Base-by-base conservation (phyloP, 2,113 vertebrate species). In the Dipodomys merriami region DNA sequence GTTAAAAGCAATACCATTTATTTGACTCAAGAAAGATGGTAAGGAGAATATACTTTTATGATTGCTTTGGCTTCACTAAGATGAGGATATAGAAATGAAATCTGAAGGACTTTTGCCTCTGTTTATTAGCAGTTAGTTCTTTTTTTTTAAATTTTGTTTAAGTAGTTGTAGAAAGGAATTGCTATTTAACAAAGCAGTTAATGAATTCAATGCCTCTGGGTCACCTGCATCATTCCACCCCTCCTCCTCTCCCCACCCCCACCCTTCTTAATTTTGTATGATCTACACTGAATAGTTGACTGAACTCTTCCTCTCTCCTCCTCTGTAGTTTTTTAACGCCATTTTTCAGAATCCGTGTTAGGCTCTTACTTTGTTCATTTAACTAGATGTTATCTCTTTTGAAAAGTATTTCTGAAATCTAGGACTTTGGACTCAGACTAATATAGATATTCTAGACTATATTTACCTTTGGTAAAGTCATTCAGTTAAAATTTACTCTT, bases 351-450 rank as follows among this genome's bases (percentile, higher is more conserved):
- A n/a, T 76, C 81, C 11, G 20, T 39, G 5, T 33, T 39, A 81
- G 83, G 71, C 57, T 89, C 64, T 44, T 64, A 2, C 25, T 89
- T 92, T 79, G 33, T 83, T 74, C 30, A 23, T 64, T 83, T 79
- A 62, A 18, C 35, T 88, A 9, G 44, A 82, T 39, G 72, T 49
- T 49, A 65, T 44, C 35, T 64, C 27, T 46, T 84, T 77, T 46
- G 35, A 65, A 72, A 78, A 93, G 62, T 49, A 82, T 73, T 87
- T 53, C 27, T 93, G 82, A 87, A 92, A 44, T 64, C 46, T 68
- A 85, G n/a, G 13, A 29, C 27, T 86, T 73, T 39, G 33, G 33
- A 30, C 20, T 81, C 33, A 89, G 16, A 25, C n/a, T 87, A 46
- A 90, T 65, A 44, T 65, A 44, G 20, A 15, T 39, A 25, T 25